Evolutionary conservation across 1,140 invertebrate species (phyloP).

Genomic region (Magallana ariakensis): DNA sequence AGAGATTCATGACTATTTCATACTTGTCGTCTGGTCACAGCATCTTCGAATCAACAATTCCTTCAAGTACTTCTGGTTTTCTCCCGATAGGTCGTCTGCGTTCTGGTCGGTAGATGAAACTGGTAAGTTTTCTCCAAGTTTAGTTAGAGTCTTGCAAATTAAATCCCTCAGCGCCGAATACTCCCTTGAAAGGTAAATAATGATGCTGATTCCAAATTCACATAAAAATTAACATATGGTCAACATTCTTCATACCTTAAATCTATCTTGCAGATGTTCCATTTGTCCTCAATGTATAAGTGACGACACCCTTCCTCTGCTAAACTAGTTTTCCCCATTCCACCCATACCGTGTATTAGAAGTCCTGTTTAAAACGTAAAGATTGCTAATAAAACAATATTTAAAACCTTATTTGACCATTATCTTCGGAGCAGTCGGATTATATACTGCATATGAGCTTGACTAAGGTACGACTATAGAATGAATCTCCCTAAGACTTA

Average conservation of each 20-base stretch:
- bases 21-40: neutral
- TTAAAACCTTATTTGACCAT: no score
- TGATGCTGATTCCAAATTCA: neutral
- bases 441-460: no score
- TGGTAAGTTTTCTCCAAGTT: neutral
- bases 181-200: neutral
- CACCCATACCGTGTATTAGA: conserved; percentile 50
- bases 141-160: neutral
- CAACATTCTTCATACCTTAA: conserved; percentile 34
- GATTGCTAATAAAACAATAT: no score
- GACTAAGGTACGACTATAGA: no score
- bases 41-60: neutral
- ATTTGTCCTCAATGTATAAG: conserved; percentile 14
- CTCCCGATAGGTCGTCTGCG: neutral
- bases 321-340: conserved; percentile 56
- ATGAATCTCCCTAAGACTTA: no score
- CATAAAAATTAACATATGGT: neutral
- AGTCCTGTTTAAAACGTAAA: conserved; percentile 39
- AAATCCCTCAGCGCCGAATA: neutral
- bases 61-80: neutral
- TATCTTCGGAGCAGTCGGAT: no score
- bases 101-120: neutral
- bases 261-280: conserved; percentile 43
- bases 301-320: conserved; percentile 45
- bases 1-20: no score